phyloP scores from a whole-genome alignment of 2,888 invertebrate species.

The Parnassius orleans region DNA sequence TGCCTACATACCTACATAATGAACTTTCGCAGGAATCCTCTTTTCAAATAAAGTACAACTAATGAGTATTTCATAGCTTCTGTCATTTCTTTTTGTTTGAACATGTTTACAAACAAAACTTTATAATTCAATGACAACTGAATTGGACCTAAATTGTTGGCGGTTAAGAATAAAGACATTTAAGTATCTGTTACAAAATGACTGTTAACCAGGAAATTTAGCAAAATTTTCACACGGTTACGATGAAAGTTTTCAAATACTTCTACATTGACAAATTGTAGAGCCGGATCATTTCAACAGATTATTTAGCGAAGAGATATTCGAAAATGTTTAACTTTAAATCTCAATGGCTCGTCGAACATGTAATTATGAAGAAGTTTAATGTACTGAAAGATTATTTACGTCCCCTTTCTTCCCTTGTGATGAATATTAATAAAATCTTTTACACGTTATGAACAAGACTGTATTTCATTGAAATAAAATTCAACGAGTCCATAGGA shows the following conservation, averaged over 20 bases:
- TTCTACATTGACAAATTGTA: background rate
- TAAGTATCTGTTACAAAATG: background rate
- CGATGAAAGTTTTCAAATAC: too few relatives aligned
- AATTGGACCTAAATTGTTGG: too few relatives aligned
- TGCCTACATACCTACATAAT: too few relatives aligned
- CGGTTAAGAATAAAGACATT: background rate
- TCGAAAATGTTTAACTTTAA: constrained; percentile 5
- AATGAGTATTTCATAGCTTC: background rate
- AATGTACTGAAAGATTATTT: constrained; percentile 20
- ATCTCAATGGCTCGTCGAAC: constrained; percentile 13
- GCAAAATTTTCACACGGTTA: too few relatives aligned
- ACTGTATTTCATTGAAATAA: constrained; percentile 18
- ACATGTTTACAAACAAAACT: background rate
- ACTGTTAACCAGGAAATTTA: background rate
- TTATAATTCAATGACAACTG: too few relatives aligned
- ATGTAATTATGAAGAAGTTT: constrained; percentile 20
- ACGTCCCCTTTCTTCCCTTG: constrained; percentile 17
- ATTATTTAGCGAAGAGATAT: constrained; percentile 1
- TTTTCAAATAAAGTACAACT: background rate
- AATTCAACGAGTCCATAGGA: constrained; percentile 7
- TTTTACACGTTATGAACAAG: constrained; percentile 15
- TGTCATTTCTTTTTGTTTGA: background rate
- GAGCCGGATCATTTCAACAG: background rate
- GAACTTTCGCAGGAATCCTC: constrained; percentile 1
- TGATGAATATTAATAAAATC: constrained; percentile 22